These are phyloP conservation scores for Eupelmus urozonus DNA, from an alignment of 2,888 invertebrate genomes.

Conservation along the genomic window DNA sequence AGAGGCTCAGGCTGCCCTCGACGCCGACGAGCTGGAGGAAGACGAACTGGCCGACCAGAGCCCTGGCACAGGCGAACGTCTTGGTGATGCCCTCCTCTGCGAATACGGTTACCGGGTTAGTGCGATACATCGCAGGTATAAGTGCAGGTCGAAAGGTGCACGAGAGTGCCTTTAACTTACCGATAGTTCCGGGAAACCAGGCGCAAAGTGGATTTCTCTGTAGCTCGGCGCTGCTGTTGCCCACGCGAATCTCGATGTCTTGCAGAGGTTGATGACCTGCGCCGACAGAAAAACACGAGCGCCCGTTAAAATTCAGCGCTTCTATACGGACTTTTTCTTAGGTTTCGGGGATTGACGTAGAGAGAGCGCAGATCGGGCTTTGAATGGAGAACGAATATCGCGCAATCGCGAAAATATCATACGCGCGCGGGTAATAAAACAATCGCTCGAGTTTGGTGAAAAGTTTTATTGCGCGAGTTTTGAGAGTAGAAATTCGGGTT, in stretches of 20 bases:
- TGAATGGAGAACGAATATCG: conserved; percentile 5
- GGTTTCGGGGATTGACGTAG: no score
- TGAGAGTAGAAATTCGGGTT: no score
- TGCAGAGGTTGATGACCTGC: conserved; percentile 91
- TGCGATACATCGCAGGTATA: background rate
- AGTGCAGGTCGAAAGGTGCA: background rate
- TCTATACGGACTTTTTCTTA: background rate
- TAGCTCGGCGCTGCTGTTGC: conserved; percentile 91
- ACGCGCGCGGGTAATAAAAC: no score
- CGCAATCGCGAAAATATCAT: no score
- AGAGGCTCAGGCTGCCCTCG: conserved; percentile 91
- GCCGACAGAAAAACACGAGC: background rate
- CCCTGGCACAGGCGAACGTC: conserved; percentile 91
- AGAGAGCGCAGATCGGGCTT: no score
- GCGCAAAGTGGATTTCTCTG: conserved; percentile 94
- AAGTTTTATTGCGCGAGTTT: no score
- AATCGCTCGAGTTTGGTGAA: no score
- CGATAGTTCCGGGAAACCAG: conserved; percentile 94
- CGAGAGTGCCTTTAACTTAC: conserved; percentile 78
- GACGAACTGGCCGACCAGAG: conserved; percentile 91
- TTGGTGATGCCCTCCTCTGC: conserved; percentile 94
- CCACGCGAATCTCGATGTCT: conserved; percentile 93
- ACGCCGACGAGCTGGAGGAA: conserved; percentile 94
- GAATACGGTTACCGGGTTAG: no score
- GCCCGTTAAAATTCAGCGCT: conserved; percentile 6